Conservation (phyloP, 2,113 vertebrate species). For the Pygoscelis antarcticus region DNA sequence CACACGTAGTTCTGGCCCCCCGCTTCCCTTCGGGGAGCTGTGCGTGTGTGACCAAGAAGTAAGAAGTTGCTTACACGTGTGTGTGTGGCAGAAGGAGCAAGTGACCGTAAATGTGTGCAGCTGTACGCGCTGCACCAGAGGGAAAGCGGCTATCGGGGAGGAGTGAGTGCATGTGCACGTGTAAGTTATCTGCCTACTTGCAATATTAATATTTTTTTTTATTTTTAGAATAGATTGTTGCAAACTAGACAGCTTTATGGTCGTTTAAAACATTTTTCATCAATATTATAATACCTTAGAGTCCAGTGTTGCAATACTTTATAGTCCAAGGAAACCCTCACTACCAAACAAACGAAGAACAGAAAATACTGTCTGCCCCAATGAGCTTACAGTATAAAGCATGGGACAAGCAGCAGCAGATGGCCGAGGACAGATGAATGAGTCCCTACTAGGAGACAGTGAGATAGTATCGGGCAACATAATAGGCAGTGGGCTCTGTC, state of each 20-base stretch:
- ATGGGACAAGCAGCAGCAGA: constrained; percentile 12
- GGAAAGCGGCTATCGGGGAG: background rate
- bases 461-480: background rate
- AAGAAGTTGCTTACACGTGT: background rate
- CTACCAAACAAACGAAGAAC: background rate
- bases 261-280: background rate
- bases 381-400: background rate
- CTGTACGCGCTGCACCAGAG: rapidly evolving
- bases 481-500: constrained; percentile 20
- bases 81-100: background rate
- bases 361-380: background rate
- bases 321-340: background rate
- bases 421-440: constrained; percentile 8
- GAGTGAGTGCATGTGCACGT: rapidly evolving
- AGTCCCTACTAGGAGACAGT: constrained; percentile 21
- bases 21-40: background rate
- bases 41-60: background rate
- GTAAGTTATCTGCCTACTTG: background rate
- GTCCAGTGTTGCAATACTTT: background rate
- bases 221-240: background rate
- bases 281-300: rapidly evolving
- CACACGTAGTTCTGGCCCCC: too few species aligned
- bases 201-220: too few species aligned
- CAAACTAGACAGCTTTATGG: background rate
- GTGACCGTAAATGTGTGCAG: background rate